Base-by-base conservation (phyloP, 2,113 vertebrate species). In the Chaetodon trifascialis region DNA sequence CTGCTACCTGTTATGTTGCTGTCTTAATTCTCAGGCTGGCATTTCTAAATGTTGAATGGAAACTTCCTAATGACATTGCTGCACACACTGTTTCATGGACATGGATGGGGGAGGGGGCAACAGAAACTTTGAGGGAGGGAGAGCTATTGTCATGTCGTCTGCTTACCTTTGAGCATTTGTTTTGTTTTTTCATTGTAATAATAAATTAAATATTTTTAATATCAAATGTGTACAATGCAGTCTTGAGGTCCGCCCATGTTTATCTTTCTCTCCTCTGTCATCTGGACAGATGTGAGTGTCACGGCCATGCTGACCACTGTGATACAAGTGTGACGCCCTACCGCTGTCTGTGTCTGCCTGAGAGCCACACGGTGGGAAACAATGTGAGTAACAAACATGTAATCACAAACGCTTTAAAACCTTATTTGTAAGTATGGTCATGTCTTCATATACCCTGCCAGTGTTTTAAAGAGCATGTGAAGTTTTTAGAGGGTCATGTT, bases 211-310 rank as follows among this genome's bases (percentile, higher is more conserved):
- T 34, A 0, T 49, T 47, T 68, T 38, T 16, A 63, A 64, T 0
- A 25, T 25, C 17, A 65, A 16, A 42, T 19, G 15, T 67, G n/a
- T 64, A 49, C 17, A 36, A 58, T 30, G 4, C 5, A 7, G 4
- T 72, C 46, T 78, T 42, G 15, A 8, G 1, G 9, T 49, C 12
- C 4, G 21, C 4, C 47, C 68, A 11, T 72, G 15, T 73, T 71
- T 44, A 9, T 34, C 21, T 16, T 30, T 70, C 11, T 71, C 6
- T 66, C 5, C 12, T 78, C 11, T 68, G 4, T 75, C 36, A 51
- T 77, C 14, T 92, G 84, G 86, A 64, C 90, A 99, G 97, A 84
- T 98, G 97, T 82, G 95, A 97, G 86, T 99, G 97, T 92, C 91
- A 96, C 0, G 97, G 98, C 70, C 97, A 98, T 16, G 96, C 97